Evolutionary conservation across 1,140 invertebrate species (phyloP).

Genomic region (Pissodes strobi): DNA sequence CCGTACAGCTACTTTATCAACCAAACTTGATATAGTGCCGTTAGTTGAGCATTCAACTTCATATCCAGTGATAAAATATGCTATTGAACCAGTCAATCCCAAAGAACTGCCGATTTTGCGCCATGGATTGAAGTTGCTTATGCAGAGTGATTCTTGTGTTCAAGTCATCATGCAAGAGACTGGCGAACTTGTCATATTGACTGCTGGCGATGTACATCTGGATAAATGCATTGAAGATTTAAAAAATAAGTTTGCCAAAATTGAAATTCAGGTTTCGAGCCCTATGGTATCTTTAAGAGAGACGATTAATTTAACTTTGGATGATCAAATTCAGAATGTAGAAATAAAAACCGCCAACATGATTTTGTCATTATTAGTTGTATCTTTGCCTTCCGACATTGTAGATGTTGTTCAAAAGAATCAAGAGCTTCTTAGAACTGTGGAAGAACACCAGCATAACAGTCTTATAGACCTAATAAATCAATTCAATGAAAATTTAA

Average conservation of each 20-base stretch:
- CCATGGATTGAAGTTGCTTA: conserved; percentile 77
- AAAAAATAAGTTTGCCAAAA: conserved; percentile 79
- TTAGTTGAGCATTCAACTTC: conserved; percentile 84
- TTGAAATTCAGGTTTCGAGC: conserved; percentile 87
- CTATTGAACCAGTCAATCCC: conserved; percentile 87
- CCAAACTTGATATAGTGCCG: conserved; percentile 80
- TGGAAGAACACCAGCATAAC: conserved; percentile 50
- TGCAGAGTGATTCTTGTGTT: conserved; percentile 94
- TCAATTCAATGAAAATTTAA: conserved; percentile 17
- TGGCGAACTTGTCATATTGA: conserved; percentile 95
- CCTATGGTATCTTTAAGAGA: conserved; percentile 97
- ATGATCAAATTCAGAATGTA: neutral
- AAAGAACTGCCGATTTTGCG: conserved; percentile 81
- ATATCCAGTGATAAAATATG: conserved; percentile 88
- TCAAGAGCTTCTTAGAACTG: conserved; percentile 62
- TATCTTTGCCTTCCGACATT: conserved; percentile 77
- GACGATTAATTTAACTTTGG: conserved; percentile 60
- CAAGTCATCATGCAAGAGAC: conserved; percentile 88
- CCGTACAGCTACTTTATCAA: conserved; percentile 91
- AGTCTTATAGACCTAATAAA: conserved; percentile 41
- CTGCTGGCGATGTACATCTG: conserved; percentile 96
- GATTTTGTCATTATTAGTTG: conserved; percentile 64
- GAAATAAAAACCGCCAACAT: conserved; percentile 14
- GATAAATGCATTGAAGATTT: conserved; percentile 93
- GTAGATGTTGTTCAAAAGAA: conserved; percentile 72